These are phyloP conservation scores for Manis javanica DNA, from an alignment of 2,797 vertebrate genomes.

Conservation along the genomic window DNA sequence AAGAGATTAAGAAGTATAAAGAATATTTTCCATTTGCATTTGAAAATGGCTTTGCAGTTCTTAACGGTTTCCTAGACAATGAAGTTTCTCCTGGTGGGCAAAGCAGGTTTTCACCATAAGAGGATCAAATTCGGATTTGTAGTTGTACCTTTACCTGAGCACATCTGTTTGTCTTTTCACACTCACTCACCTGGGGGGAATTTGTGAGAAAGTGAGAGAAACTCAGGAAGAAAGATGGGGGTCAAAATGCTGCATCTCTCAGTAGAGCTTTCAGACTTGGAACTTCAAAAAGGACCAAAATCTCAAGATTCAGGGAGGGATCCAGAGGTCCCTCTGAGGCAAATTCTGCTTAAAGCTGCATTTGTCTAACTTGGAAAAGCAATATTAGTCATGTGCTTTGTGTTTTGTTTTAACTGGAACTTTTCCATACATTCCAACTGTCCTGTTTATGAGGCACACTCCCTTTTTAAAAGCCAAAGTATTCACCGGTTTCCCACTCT, in stretches of 20 bases:
- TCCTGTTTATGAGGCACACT: constrained; percentile 82
- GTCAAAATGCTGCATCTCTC: neutral
- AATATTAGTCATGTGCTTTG: constrained; percentile 80
- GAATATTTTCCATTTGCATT: neutral
- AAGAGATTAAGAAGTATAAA: neutral
- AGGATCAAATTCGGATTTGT: neutral
- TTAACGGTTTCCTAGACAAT: neutral
- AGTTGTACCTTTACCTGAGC: neutral
- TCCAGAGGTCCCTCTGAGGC: constrained; percentile 71
- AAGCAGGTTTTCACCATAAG: neutral
- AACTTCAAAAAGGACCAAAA: constrained; percentile 40
- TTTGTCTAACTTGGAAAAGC: constrained; percentile 80
- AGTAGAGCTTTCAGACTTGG: neutral
- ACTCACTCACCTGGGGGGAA: constrained; percentile 9
- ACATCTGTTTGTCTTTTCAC: constrained; percentile 13
- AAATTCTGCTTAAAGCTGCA: constrained; percentile 72
- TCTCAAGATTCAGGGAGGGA: constrained; percentile 49
- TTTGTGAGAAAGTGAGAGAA: neutral
- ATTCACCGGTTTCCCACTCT: constrained; percentile 78
- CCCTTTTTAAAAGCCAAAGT: constrained; percentile 81
- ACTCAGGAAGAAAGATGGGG: neutral
- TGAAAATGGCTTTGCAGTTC: neutral
- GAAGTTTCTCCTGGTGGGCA: neutral
- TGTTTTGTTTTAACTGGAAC: constrained; percentile 81
- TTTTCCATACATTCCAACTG: constrained; percentile 83